phyloP scores from a whole-genome alignment of 1,140 invertebrate species.

The Lanistes nyassanus region DNA sequence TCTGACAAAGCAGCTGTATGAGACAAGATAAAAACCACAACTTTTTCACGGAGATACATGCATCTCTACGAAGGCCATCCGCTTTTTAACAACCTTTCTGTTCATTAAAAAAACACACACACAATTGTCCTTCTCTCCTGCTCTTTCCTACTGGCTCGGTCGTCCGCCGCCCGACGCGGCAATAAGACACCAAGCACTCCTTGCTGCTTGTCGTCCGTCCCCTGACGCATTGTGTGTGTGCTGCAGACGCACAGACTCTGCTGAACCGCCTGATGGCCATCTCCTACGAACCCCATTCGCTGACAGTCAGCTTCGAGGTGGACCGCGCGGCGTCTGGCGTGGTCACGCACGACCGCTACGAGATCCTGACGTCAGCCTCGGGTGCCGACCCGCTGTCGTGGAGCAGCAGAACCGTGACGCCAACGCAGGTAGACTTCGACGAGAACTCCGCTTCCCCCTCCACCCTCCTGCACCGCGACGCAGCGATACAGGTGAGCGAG shows the following conservation, averaged over 20 bases:
- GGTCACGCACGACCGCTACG: slow-evolving; percentile 26
- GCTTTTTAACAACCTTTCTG: too few species aligned
- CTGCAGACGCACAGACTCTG: slow-evolving; percentile 21
- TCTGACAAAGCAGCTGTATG: too few species aligned
- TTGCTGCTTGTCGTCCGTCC: background rate
- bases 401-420: slow-evolving; percentile 19
- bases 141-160: background rate
- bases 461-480: slow-evolving; percentile 15
- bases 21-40: too few species aligned
- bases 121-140: background rate
- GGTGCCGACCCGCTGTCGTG: slow-evolving; percentile 5
- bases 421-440: slow-evolving; percentile 6
- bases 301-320: slow-evolving; percentile 38
- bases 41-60: too few species aligned
- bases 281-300: slow-evolving; percentile 31
- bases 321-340: background rate
- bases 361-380: slow-evolving; percentile 18
- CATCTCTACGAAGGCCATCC: too few species aligned
- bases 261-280: slow-evolving; percentile 33
- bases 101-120: background rate
- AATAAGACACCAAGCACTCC: background rate
- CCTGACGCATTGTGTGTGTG: background rate
- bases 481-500: slow-evolving; percentile 14
- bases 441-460: slow-evolving; percentile 22
- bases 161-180: background rate